Evolutionary conservation across 2,888 invertebrate genomes (phyloP).

Genomic region (Rhingia rostrata): DNA sequence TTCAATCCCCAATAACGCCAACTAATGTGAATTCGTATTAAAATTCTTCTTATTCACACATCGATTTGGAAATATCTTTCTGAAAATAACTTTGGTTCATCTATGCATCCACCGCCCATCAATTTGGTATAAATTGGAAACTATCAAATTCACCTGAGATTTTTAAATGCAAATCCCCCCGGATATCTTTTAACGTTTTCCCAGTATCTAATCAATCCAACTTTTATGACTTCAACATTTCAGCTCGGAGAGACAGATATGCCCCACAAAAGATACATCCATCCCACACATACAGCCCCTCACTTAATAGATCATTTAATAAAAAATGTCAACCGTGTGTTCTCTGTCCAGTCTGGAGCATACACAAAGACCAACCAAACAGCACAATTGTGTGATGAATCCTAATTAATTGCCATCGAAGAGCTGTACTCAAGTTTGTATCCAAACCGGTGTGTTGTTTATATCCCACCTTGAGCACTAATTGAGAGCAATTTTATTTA

Average conservation of each 20-base stretch:
- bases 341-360: not conserved
- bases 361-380: not conserved
- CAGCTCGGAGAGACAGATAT: constrained; percentile 14
- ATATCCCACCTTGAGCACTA: constrained; percentile 55
- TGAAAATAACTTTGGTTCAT: constrained; percentile 27
- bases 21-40: not conserved
- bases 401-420: constrained; percentile 58
- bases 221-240: constrained; percentile 65
- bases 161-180: constrained; percentile 46
- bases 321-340: constrained; percentile 64
- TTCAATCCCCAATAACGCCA: not conserved
- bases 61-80: constrained; percentile 50
- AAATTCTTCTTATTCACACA: constrained; percentile 10
- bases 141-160: constrained; percentile 70
- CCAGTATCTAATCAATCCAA: constrained; percentile 61
- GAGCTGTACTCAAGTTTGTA: not conserved
- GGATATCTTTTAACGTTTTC: not conserved
- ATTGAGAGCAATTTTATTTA: constrained; percentile 67
- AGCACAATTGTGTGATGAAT: constrained; percentile 23
- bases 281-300: constrained; percentile 53
- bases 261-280: constrained; percentile 28
- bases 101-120: not conserved
- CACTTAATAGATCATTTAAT: constrained; percentile 69
- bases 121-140: constrained; percentile 22
- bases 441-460: constrained; percentile 52